phyloP scores from a whole-genome alignment of 1,140 invertebrate species.

The Olivierus martensii region DNA sequence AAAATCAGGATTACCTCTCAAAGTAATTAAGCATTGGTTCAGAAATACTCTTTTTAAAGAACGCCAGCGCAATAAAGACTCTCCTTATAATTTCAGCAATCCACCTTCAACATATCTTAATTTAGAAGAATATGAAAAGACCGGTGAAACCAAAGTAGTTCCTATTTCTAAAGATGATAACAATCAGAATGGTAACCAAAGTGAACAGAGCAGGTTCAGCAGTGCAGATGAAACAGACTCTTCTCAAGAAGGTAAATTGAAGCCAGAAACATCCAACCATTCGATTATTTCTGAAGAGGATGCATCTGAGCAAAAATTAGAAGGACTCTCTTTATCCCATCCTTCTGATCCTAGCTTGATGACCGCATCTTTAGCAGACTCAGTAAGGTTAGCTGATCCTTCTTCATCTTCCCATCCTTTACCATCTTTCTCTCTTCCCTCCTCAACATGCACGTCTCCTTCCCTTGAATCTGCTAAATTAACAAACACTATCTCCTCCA shows the following conservation, averaged over 20 bases:
- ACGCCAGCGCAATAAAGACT: constrained; percentile 96
- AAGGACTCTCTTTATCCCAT: background rate
- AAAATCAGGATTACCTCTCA: constrained; percentile 89
- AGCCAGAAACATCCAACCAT: constrained; percentile 3
- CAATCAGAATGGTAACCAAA: constrained; percentile 23
- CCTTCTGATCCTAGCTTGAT: background rate
- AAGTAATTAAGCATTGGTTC: constrained; percentile 99
- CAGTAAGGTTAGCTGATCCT: background rate
- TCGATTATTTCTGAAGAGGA: constrained; percentile 7
- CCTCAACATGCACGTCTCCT: background rate
- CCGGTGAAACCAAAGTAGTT: constrained; percentile 88
- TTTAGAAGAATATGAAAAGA: constrained; percentile 98
- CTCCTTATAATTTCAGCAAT: constrained; percentile 99
- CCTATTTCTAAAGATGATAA: constrained; percentile 34
- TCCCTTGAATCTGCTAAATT: background rate
- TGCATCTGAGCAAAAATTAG: background rate
- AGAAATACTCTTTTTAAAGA: constrained; percentile 99
- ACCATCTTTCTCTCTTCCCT: constrained; percentile 7
- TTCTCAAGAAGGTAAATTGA: constrained; percentile 14
- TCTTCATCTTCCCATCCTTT: constrained; percentile 6
- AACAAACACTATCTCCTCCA: background rate
- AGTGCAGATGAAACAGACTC: constrained; percentile 13
- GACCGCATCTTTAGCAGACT: background rate
- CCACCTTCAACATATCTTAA: constrained; percentile 93
- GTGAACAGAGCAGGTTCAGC: constrained; percentile 9